Conservation (phyloP, 2,888 invertebrate genomes). For the Cordilura impudica region DNA sequence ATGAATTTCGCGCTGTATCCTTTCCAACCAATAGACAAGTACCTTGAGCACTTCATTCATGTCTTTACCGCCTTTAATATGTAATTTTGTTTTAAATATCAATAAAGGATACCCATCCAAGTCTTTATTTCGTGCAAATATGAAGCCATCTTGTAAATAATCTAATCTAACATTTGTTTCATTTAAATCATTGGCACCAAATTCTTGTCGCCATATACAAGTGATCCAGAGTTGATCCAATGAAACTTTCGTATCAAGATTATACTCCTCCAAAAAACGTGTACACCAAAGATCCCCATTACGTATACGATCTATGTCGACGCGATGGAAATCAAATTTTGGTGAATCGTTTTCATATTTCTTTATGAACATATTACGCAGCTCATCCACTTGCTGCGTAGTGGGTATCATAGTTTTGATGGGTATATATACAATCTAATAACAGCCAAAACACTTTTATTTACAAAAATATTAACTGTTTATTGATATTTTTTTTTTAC, state of each 20-base stretch:
- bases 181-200: conserved; percentile 86
- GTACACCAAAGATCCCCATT: conserved; percentile 85
- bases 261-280: conserved; percentile 85
- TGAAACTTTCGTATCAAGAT: conserved; percentile 84
- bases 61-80: conserved; percentile 87
- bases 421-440: conserved; percentile 65
- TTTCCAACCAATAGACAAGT: conserved; percentile 87
- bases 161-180: conserved; percentile 85
- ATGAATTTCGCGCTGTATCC: conserved; percentile 81
- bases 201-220: conserved; percentile 88
- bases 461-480: conserved; percentile 14
- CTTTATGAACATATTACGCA: conserved; percentile 73
- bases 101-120: conserved; percentile 88
- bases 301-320: conserved; percentile 85
- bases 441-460: background rate
- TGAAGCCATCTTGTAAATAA: conserved; percentile 86
- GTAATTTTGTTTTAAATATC: conserved; percentile 88
- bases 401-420: conserved; percentile 68
- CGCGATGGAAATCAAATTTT: conserved; percentile 80
- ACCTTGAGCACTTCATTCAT: conserved; percentile 87
- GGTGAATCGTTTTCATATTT: conserved; percentile 71
- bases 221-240: conserved; percentile 89
- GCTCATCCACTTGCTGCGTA: conserved; percentile 71
- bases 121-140: conserved; percentile 88
- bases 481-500: conserved; percentile 32